phyloP scores from a whole-genome alignment of 2,888 invertebrate species.

The Macrophya annulata region DNA sequence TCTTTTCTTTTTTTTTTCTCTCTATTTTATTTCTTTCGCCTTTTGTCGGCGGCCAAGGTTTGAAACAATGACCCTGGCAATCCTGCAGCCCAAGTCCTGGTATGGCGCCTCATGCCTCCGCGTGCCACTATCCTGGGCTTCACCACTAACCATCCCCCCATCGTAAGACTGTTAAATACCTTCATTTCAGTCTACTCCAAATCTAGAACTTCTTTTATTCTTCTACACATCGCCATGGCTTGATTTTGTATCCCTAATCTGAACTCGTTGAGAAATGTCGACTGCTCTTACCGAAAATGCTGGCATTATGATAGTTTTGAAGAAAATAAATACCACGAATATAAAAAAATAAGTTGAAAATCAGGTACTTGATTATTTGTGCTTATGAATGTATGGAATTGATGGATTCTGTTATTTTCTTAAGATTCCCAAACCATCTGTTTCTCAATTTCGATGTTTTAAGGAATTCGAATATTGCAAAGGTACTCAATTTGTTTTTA shows the following conservation, averaged over 20 bases:
- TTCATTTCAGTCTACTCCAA: neutral
- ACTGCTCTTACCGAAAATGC: neutral
- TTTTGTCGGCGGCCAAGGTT: slow-evolving; percentile 51
- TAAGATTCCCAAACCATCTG: slow-evolving; percentile 1
- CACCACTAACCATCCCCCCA: slow-evolving; percentile 9
- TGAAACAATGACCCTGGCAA: slow-evolving; percentile 46
- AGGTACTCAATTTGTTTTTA: neutral
- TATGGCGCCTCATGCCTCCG: slow-evolving; percentile 31
- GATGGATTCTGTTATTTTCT: neutral
- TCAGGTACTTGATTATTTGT: neutral
- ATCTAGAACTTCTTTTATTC: neutral
- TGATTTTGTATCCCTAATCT: neutral
- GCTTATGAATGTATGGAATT: neutral
- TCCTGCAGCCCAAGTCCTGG: slow-evolving; percentile 13
- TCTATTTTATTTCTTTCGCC: slow-evolving; percentile 32
- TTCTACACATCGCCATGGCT: neutral
- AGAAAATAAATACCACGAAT: neutral
- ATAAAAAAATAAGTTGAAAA: neutral
- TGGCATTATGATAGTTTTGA: neutral
- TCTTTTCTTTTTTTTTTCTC: neutral
- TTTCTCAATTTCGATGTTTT: neutral
- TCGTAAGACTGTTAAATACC: slow-evolving; percentile 19
- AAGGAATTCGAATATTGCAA: slow-evolving; percentile 6
- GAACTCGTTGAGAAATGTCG: neutral
- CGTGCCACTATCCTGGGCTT: neutral